Evolutionary conservation across 2,888 invertebrate species (phyloP).

Genomic region (Epinotia ramella): DNA sequence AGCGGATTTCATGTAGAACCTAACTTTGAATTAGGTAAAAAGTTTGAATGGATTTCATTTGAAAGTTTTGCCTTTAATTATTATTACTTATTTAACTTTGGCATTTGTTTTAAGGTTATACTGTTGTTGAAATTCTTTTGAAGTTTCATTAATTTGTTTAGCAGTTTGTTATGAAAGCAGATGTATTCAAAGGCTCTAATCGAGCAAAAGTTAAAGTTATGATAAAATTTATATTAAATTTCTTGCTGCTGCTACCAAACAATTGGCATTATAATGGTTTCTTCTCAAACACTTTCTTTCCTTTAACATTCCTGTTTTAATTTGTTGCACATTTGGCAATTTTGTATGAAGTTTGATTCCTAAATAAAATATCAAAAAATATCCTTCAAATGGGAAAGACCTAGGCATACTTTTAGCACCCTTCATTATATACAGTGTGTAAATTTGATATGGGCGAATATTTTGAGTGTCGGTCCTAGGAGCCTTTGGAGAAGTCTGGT

Average conservation of each 20-base stretch:
- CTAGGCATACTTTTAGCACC: too few relatives aligned
- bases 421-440: too few relatives aligned
- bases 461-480: too few relatives aligned
- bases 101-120: slow-evolving; percentile 62
- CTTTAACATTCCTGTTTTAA: slow-evolving; percentile 2
- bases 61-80: slow-evolving; percentile 72
- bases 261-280: slow-evolving; percentile 29
- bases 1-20: slow-evolving; percentile 59
- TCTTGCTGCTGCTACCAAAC: slow-evolving; percentile 20
- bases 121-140: slow-evolving; percentile 64
- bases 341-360: not conserved
- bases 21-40: slow-evolving; percentile 67
- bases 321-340: not conserved
- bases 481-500: too few relatives aligned
- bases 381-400: too few relatives aligned
- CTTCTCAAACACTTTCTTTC: slow-evolving; percentile 9
- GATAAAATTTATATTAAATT: slow-evolving; percentile 39
- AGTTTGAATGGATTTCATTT: slow-evolving; percentile 74
- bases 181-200: slow-evolving; percentile 43
- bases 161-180: slow-evolving; percentile 50
- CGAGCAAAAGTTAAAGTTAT: slow-evolving; percentile 39
- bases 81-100: slow-evolving; percentile 72
- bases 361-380: not conserved
- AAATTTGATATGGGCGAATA: too few relatives aligned
- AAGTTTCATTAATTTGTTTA: slow-evolving; percentile 65